Percentiles rank a stretch among this genome's conserved stretches.
phyloP scores from a whole-genome alignment of 2,888 invertebrate species.

The Sthenelais limicola region DNA sequence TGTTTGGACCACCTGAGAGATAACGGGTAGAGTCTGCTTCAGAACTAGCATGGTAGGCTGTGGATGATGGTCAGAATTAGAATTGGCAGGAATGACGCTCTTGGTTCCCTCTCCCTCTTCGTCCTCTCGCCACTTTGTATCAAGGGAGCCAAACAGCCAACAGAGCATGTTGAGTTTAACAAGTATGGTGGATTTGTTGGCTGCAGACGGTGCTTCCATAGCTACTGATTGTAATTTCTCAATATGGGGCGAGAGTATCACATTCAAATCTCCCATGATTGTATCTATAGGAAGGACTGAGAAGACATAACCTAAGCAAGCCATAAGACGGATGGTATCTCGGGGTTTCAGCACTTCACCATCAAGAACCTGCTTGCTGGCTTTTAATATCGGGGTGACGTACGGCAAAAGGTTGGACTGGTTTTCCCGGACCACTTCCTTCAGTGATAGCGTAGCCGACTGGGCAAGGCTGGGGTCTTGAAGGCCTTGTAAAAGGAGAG shows the following conservation, averaged over 20 bases:
- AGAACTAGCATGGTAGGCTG: conserved; percentile 66
- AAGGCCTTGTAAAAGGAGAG: conserved; percentile 80
- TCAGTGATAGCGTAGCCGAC: conserved; percentile 88
- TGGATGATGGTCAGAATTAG: not conserved
- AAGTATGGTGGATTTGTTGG: conserved; percentile 76
- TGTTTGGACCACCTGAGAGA: conserved; percentile 72
- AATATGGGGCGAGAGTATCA: conserved; percentile 78
- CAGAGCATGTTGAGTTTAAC: conserved; percentile 81
- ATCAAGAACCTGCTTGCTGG: conserved; percentile 74
- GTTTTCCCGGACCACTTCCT: conserved; percentile 85
- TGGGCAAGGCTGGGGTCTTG: conserved; percentile 81
- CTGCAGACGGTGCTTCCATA: conserved; percentile 74
- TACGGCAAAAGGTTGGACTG: conserved; percentile 80
- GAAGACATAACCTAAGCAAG: conserved; percentile 82
- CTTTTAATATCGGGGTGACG: conserved; percentile 82
- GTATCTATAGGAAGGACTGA: conserved; percentile 78
- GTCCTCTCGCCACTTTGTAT: conserved; percentile 71
- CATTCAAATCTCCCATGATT: conserved; percentile 81
- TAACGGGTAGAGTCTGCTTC: conserved; percentile 64
- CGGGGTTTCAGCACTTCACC: conserved; percentile 73
- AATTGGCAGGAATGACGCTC: not conserved
- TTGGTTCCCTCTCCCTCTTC: conserved; percentile 52
- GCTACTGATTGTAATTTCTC: conserved; percentile 58
- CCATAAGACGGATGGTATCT: conserved; percentile 83
- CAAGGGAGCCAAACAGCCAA: conserved; percentile 78